Conservation (phyloP, 30 jellyfish, hydroid and myxozoan genomes). For the Aurelia aurita region DNA sequence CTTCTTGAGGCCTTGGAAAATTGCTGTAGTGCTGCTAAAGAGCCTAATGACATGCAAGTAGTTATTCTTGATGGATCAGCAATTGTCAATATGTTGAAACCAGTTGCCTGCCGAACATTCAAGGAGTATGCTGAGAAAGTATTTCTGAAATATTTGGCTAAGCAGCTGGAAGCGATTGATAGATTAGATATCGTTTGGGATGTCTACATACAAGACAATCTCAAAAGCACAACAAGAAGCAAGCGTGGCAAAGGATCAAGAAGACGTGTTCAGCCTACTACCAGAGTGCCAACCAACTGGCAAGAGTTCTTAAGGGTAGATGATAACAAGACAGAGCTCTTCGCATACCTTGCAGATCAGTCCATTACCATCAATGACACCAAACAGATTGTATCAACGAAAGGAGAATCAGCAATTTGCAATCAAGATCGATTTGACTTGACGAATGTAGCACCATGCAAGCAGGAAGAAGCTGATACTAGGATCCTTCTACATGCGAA, state of each 20-base stretch:
- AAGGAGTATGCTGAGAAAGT: conserved; percentile 10
- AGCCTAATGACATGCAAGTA: not conserved
- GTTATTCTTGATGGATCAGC: conserved; percentile 30
- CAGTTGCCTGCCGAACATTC: not conserved
- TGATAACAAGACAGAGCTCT: conserved; percentile 10
- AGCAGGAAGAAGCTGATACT: too few relatives aligned
- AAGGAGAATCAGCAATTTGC: conserved; percentile 10
- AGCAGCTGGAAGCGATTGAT: not conserved
- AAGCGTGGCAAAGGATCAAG: conserved; percentile 15
- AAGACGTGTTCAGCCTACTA: conserved; percentile 1
- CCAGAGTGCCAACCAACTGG: conserved; percentile 14
- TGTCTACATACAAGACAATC: not conserved
- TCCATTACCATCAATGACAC: not conserved
- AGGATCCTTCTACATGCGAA: conserved; percentile 1
- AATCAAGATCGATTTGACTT: not conserved
- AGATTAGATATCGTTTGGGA: conserved; percentile 36
- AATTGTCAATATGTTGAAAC: conserved; percentile 8
- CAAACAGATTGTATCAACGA: not conserved
- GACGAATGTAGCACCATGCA: not conserved
- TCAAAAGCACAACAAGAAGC: not conserved
- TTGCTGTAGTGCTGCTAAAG: not conserved
- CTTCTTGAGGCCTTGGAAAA: conserved; percentile 9
- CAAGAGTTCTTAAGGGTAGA: not conserved
- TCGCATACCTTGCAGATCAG: not conserved
- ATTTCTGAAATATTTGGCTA: conserved; percentile 1